phyloP scores from a whole-genome alignment of 2,888 invertebrate species.

The Chalcis sispes region DNA sequence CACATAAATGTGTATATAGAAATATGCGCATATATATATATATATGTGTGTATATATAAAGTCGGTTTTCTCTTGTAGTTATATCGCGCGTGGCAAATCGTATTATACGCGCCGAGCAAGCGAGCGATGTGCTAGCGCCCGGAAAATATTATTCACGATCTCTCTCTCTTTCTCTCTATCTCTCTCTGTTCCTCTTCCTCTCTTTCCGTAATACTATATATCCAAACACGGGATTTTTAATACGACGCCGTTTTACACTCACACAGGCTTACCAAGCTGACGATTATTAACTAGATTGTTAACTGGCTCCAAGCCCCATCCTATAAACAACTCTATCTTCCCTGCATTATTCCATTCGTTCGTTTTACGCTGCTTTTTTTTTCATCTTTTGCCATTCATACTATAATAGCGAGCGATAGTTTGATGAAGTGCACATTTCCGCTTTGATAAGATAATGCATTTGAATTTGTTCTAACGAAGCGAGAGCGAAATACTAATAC shows the following conservation, averaged over 20 bases:
- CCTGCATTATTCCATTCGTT: no score
- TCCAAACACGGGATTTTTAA: no score
- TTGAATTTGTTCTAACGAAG: background rate
- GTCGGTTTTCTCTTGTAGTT: no score
- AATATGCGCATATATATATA: background rate
- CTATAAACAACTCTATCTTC: no score
- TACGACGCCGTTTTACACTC: no score
- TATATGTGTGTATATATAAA: background rate
- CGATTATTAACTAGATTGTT: background rate
- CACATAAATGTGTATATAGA: background rate
- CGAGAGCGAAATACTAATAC: background rate
- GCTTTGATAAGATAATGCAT: background rate
- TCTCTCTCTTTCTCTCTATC: background rate
- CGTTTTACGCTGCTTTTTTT: no score
- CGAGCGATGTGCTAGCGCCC: background rate
- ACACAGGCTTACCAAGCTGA: no score
- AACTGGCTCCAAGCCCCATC: no score
- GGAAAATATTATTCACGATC: slow-evolving; percentile 24
- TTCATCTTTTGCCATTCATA: no score
- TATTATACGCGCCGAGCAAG: slow-evolving; percentile 26
- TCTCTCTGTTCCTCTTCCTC: background rate
- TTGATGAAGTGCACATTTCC: background rate
- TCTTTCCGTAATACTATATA: background rate
- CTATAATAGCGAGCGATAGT: background rate
- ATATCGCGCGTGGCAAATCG: slow-evolving; percentile 39